These are phyloP conservation scores for Montipora efflorescens DNA, from an alignment of 64 coral and sea anemone species.

Conservation along the genomic window DNA sequence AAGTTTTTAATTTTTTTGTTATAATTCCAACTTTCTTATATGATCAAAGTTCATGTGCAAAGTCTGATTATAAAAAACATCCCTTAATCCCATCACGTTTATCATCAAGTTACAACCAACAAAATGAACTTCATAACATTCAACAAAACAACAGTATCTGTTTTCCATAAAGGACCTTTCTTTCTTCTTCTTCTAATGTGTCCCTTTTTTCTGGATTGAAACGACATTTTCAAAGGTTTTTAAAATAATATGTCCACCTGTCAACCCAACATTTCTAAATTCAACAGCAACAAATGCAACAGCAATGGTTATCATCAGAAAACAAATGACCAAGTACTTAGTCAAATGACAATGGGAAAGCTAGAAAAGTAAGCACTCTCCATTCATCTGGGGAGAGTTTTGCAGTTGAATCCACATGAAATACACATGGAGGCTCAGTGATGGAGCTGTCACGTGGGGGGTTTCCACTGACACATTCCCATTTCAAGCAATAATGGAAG, in stretches of 20 bases:
- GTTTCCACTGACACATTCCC: conserved; percentile 55
- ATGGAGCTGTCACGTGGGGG: conserved; percentile 54
- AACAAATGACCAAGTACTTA: conserved; percentile 2
- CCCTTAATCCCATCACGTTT: not conserved
- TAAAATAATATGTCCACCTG: conserved; percentile 20
- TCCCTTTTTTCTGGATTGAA: conserved; percentile 8
- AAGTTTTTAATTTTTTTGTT: too few relatives aligned
- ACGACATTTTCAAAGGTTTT: conserved; percentile 10
- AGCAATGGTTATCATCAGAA: conserved; percentile 23
- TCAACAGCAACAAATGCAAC: conserved; percentile 23
- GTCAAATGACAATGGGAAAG: conserved; percentile 51
- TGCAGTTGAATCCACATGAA: conserved; percentile 38
- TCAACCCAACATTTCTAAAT: conserved; percentile 16
- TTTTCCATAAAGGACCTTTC: conserved; percentile 18
- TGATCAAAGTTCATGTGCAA: too few relatives aligned
- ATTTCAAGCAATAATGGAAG: conserved; percentile 67
- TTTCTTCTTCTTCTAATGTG: conserved; percentile 16
- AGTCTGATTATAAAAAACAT: too few relatives aligned
- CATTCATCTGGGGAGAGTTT: conserved; percentile 63
- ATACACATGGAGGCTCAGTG: conserved; percentile 30
- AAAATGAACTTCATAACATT: conserved; percentile 16
- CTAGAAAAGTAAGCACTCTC: conserved; percentile 57
- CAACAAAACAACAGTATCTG: conserved; percentile 23
- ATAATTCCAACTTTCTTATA: too few relatives aligned
- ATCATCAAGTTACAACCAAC: conserved; percentile 8